Evolutionary conservation across 1,140 invertebrate genomes (phyloP).

Genomic region (Diorhabda sublineata): DNA sequence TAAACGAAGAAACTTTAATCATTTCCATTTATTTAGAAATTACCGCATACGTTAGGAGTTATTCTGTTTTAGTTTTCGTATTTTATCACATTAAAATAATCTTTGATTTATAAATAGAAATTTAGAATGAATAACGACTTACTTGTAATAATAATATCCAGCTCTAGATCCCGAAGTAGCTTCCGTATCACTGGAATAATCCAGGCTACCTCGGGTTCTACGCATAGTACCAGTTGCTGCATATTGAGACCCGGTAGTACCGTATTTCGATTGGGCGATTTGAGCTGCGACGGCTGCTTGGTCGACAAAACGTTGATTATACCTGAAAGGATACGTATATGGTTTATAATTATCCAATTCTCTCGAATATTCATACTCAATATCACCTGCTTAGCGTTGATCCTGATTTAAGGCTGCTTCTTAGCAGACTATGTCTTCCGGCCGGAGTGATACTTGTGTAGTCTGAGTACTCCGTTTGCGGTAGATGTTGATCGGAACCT

Average conservation of each 20-base stretch:
- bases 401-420: constrained; percentile 71
- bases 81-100: too few species aligned
- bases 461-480: constrained; percentile 73
- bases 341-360: too few species aligned
- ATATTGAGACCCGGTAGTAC: constrained; percentile 32
- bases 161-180: constrained; percentile 73
- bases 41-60: too few species aligned
- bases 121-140: constrained; percentile 24
- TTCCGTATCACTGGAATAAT: constrained; percentile 93
- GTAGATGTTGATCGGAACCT: constrained; percentile 80
- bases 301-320: constrained; percentile 56
- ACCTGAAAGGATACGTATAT: constrained; percentile 34
- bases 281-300: constrained; percentile 51
- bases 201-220: constrained; percentile 69
- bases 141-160: constrained; percentile 73
- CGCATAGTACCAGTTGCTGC: constrained; percentile 51
- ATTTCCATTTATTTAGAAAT: too few species aligned
- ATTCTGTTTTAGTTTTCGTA: too few species aligned
- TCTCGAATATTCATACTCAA: too few species aligned
- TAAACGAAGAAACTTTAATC: too few species aligned
- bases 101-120: not conserved
- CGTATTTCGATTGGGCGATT: constrained; percentile 46
- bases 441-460: constrained; percentile 61
- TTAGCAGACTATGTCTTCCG: constrained; percentile 67
- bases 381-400: constrained; percentile 45